Conservation (phyloP, 1,140 invertebrate genomes). For the Pseudachorutes palmiensis region DNA sequence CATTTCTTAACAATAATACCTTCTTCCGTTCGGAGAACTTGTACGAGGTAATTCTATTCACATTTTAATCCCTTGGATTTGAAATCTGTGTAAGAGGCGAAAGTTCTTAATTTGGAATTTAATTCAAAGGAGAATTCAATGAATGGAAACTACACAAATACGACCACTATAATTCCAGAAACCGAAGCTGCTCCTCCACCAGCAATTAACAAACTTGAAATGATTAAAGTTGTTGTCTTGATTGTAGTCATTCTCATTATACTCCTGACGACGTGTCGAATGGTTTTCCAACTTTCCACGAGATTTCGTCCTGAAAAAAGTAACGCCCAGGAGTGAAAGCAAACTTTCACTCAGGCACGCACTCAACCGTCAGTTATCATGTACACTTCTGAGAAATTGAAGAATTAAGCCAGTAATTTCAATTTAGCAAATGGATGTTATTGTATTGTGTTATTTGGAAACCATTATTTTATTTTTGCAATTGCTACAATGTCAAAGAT, state of each 20-base stretch:
- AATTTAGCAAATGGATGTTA: too few relatives aligned
- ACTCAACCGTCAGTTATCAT: too few relatives aligned
- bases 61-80: too few relatives aligned
- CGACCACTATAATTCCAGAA: background rate
- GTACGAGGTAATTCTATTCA: background rate
- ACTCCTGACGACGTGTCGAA: slow-evolving; percentile 39
- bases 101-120: too few relatives aligned
- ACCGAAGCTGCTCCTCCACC: background rate
- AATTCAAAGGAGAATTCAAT: background rate
- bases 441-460: too few relatives aligned
- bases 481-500: too few relatives aligned
- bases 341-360: too few relatives aligned
- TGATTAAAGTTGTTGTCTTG: slow-evolving; percentile 40
- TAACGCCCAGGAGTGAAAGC: slow-evolving; percentile 6
- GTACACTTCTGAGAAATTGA: too few relatives aligned
- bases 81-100: too few relatives aligned
- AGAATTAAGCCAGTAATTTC: too few relatives aligned
- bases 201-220: slow-evolving; percentile 34
- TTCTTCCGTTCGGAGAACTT: slow-evolving; percentile 2
- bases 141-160: background rate
- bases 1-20: slow-evolving; percentile 1
- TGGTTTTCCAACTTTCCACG: slow-evolving; percentile 40
- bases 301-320: slow-evolving; percentile 32
- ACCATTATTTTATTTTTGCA: too few relatives aligned
- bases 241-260: slow-evolving; percentile 40